Conservation (phyloP, 2,888 invertebrate genomes). For the Caenorhabditis becei region DNA sequence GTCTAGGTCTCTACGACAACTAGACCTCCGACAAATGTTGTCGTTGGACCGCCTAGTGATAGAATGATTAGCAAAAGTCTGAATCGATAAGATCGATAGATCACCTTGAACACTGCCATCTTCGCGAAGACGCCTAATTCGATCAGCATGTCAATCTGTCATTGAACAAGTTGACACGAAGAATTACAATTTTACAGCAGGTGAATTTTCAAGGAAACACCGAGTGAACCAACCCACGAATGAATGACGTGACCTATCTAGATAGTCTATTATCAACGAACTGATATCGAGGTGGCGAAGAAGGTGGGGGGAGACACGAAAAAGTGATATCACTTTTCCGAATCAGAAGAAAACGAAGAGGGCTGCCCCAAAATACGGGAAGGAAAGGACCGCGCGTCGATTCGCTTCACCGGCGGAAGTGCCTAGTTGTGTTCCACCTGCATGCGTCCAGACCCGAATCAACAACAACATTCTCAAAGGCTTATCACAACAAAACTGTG, state of each 20-base stretch:
- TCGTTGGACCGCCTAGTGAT: slow-evolving; percentile 5
- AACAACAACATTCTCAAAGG: background rate
- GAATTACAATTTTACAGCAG: slow-evolving; percentile 6
- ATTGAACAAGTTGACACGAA: slow-evolving; percentile 7
- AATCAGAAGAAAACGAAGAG: slow-evolving; percentile 10
- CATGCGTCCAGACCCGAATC: slow-evolving; percentile 1
- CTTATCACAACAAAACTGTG: background rate
- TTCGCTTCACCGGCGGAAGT: slow-evolving; percentile 27
- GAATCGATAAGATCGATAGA: slow-evolving; percentile 9
- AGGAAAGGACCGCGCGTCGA: background rate
- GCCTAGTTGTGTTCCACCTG: slow-evolving; percentile 36
- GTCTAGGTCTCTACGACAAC: slow-evolving; percentile 9
- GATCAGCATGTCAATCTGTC: slow-evolving; percentile 1
- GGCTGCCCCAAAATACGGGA: background rate
- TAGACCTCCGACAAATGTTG: background rate
- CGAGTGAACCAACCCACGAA: too few species aligned
- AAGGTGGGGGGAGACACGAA: slow-evolving; percentile 25
- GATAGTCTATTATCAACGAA: slow-evolving; percentile 43
- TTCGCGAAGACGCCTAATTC: background rate
- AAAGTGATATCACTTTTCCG: slow-evolving; percentile 48
- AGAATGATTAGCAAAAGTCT: background rate
- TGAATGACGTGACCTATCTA: slow-evolving; percentile 15
- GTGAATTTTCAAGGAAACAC: background rate
- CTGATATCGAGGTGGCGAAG: slow-evolving; percentile 40
- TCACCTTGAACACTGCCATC: slow-evolving; percentile 1